Base-by-base conservation (phyloP, 2,113 vertebrate genomes). In the Martes martes region DNA sequence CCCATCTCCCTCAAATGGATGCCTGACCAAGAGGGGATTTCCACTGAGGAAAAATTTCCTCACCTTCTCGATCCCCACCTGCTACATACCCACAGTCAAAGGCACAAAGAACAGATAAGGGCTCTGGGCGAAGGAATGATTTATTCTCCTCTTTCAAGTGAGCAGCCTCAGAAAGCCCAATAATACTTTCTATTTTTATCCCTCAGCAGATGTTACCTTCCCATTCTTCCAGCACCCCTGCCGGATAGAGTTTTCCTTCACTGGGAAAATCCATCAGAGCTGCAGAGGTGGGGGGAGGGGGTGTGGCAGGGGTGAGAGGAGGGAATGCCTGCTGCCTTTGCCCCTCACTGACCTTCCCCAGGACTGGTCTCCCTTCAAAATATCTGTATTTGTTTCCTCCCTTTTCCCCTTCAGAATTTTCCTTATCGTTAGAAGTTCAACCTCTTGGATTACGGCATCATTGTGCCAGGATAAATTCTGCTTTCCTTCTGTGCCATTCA, bases 121-220 rank as follows among this genome's bases (percentile, higher is more conserved):
- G 95, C 95, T 98, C 61, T 94, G 96, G 95, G 98, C 89, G 73
- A 97, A 96, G 86, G 47, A 82, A 86, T 96, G 97, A 98, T 97
- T 98, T 95, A 98, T 98, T 93, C 21, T 93, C 78, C 74, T 94
- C 97, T 98, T 98, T 98, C 91, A 98, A 98, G 97, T 98, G 69
- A 97, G 63, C 96, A 97, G 91, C 79, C 94, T 94, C 88, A 85
- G 61, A 96, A 96, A 95, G 65, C 33, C 86, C 95, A 94, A 67
- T 80, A 91, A 95, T 85, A 74, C 88, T 96, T 93, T 94, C 95
- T 97, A 91, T 97, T 95, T 98, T 96, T 95, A 97, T 71, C 87
- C 65, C 39, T 96, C 82, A 28, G 78, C 97, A 98, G 97, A 97
- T 97, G 97, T 96, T 87, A 65, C 33, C 90, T 57, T 96, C 28